Percentiles rank a stretch among this genome's conserved stretches.
phyloP scores from a whole-genome alignment of 2,797 vertebrate species.

The Gymnopithys bicolor region DNA sequence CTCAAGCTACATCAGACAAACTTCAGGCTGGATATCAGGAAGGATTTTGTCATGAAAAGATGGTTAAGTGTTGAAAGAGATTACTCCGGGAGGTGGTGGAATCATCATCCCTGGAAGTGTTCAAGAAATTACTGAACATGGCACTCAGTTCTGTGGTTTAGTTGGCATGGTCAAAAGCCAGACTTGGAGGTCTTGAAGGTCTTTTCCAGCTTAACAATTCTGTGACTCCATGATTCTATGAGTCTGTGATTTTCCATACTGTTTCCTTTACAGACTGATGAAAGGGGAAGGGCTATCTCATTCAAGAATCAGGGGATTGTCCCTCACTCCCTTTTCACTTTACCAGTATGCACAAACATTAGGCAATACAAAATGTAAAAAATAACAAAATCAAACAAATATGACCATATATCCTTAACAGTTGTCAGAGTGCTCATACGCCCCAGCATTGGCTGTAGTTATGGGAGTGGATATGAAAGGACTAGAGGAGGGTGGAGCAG shows the following conservation, averaged over 20 bases:
- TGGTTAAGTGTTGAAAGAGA: not conserved
- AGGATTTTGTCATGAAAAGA: not conserved
- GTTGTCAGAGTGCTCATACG: fast-evolving
- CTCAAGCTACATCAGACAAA: not conserved
- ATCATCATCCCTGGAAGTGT: not conserved
- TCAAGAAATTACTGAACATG: fast-evolving
- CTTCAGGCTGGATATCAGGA: not conserved
- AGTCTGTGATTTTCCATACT: not conserved
- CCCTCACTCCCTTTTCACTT: not conserved
- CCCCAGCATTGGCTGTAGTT: not conserved
- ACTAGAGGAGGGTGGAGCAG: not conserved
- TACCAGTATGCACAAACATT: not conserved
- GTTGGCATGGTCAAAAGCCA: not conserved
- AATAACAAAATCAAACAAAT: not conserved
- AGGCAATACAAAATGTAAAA: not conserved
- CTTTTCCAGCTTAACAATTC: not conserved
- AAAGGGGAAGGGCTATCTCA: not conserved
- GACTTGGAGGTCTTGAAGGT: fast-evolving
- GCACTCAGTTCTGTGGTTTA: not conserved
- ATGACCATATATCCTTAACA: not conserved
- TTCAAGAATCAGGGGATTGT: fast-evolving
- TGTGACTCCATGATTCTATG: no score
- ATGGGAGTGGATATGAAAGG: not conserved
- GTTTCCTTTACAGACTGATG: not conserved
- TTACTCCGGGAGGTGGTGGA: not conserved